These are phyloP conservation scores for Heliornis fulica DNA, from an alignment of 2,113 vertebrate genomes.

Conservation along the genomic window DNA sequence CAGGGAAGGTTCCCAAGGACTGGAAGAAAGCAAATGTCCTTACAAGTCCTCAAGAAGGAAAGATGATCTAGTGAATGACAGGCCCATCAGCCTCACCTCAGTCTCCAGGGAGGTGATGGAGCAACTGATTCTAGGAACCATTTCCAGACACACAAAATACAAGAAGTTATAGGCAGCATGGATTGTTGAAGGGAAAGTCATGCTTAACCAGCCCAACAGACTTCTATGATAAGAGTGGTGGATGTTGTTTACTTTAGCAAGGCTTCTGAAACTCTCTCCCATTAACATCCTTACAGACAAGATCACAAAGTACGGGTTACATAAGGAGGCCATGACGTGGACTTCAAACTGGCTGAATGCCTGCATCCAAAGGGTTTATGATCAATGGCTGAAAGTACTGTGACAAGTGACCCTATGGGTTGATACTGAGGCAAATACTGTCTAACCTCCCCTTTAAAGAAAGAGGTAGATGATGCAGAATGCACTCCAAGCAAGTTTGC, in stretches of 20 bases:
- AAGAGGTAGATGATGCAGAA: not conserved
- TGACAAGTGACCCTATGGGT: not conserved
- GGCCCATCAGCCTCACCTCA: not conserved
- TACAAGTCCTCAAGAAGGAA: not conserved
- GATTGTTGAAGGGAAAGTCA: not conserved
- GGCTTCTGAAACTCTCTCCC: not conserved
- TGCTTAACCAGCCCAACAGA: not conserved
- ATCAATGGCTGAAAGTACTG: not conserved
- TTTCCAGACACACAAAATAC: no score
- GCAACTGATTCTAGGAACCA: not conserved
- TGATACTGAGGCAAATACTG: not conserved
- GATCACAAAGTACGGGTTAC: not conserved
- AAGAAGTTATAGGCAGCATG: not conserved
- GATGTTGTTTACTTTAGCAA: not conserved
- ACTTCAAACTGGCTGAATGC: not conserved
- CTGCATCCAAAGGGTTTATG: not conserved
- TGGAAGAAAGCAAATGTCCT: not conserved
- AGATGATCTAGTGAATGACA: not conserved
- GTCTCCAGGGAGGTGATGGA: not conserved
- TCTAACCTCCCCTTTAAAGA: not conserved
- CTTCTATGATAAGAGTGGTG: not conserved
- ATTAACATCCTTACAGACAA: not conserved
- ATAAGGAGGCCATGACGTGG: not conserved
- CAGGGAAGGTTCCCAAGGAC: not conserved
- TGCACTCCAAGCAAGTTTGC: not conserved